Base-by-base conservation (phyloP, 2,888 invertebrate species). In the Chorisops tibialis region DNA sequence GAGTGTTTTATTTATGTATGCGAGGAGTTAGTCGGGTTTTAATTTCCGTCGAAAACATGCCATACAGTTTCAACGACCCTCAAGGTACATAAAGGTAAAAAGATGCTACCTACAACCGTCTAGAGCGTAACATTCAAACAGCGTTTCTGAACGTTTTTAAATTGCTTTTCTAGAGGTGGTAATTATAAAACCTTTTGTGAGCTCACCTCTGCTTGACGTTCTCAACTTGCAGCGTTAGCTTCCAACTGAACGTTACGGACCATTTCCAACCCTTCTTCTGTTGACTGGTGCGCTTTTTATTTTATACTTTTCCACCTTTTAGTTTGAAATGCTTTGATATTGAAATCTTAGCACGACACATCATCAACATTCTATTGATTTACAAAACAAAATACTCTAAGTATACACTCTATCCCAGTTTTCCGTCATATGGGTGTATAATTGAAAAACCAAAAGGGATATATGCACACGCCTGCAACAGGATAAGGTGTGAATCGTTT, bases 21-120 rank as follows among this genome's bases (percentile, higher is more conserved):
- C 49, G 49, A 60, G 54, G 48, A 60, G 63, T 63, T 59, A 59
- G 51, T 50, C 63, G 14, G 63, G 22, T 63, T 63, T 63, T 63
- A 63, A 63, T 63, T 60, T 63, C 63, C 63, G 63, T 54, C 54
- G 63, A 63, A 54, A 60, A 59, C 63, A 60, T 38, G 48, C 30
- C 48, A 24, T 41, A 4, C 37, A 41, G 41, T 56, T 30, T 19
- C 56, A 56, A 56, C 56, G 56, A 56, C 56, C 56, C 56, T 43
- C 56, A 43, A 56, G 56, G 56, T 56, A 45, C 12, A 54, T 18
- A 43, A 7, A 56, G 30, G 16, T 16, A 38, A 56, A 56, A 14
- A 11, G 18, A 52, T n/a, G 18, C 21, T 35, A 11, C 39, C 22
- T 22, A 21, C 54, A 39, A 24, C 22, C 5, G 21, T 45, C 45